These are phyloP conservation scores for Sisyra nigra DNA, from an alignment of 2,888 invertebrate species.

Conservation along the genomic window DNA sequence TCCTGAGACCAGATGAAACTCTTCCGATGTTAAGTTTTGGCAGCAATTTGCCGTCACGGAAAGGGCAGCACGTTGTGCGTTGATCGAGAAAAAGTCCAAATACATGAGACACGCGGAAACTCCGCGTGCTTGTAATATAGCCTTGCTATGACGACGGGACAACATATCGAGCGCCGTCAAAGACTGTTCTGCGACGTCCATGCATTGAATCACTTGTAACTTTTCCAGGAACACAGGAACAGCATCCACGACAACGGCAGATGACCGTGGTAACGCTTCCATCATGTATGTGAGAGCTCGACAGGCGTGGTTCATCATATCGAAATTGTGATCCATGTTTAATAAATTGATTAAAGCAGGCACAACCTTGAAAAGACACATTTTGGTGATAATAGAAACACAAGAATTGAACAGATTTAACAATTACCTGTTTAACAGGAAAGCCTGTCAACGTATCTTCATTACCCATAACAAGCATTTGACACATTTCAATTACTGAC, in stretches of 20 bases:
- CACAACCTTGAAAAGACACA: conserved; percentile 40
- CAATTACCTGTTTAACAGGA: conserved; percentile 67
- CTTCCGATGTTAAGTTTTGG: conserved; percentile 81
- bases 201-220: conserved; percentile 94
- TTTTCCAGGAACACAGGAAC: conserved; percentile 95
- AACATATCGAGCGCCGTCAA: conserved; percentile 94
- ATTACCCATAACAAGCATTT: conserved; percentile 96
- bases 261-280: conserved; percentile 93
- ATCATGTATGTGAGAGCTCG: conserved; percentile 98
- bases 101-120: conserved; percentile 93
- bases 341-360: conserved; percentile 85
- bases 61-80: conserved; percentile 90
- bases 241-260: conserved; percentile 89
- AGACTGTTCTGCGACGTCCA: conserved; percentile 99
- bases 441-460: conserved; percentile 98
- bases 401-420: no score
- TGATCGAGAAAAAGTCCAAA: conserved; percentile 96
- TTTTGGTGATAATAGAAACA: no score
- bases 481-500: conserved; percentile 96
- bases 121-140: conserved; percentile 87
- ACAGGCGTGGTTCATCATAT: conserved; percentile 99
- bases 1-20: conserved; percentile 84
- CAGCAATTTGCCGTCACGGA: conserved; percentile 97
- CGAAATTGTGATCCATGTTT: conserved; percentile 96
- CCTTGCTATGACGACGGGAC: conserved; percentile 89